A percentile compares a stretch with the other conserved stretches of the same genome.
phyloP scores from a whole-genome alignment of 2,797 vertebrate species.

The Epinephelus awoara region DNA sequence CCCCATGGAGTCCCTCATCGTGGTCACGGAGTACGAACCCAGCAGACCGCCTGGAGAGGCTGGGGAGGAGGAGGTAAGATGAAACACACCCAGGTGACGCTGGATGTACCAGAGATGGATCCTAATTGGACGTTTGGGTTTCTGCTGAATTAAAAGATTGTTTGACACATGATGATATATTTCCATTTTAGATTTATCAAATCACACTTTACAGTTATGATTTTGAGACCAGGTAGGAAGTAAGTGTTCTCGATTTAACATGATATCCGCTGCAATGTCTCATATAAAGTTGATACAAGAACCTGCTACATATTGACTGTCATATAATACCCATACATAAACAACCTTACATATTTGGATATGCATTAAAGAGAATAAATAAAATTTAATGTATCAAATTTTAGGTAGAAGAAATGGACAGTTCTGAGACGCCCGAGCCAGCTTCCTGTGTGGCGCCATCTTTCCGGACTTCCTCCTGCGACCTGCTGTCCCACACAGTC shows the following conservation, averaged over 20 bases:
- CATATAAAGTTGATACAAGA: neutral
- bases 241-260: neutral
- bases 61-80: constrained; percentile 71
- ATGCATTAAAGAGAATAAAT: neutral
- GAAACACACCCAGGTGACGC: constrained; percentile 1
- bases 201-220: neutral
- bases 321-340: neutral
- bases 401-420: constrained; percentile 87
- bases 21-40: constrained; percentile 92
- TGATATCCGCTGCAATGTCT: neutral
- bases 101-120: neutral
- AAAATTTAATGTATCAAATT: constrained; percentile 6
- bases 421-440: constrained; percentile 77
- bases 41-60: constrained; percentile 71
- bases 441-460: constrained; percentile 58
- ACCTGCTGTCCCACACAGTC: constrained; percentile 80
- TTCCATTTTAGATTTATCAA: no score
- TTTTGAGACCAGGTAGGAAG: neutral
- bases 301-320: neutral
- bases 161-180: neutral
- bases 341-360: neutral
- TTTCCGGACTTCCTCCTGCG: constrained; percentile 76
- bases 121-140: constrained; percentile 2
- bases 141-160: neutral
- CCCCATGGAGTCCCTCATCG: constrained; percentile 94